These are phyloP conservation scores for Stenurella melanura DNA, from an alignment of 2,888 invertebrate genomes.

Conservation along the genomic window DNA sequence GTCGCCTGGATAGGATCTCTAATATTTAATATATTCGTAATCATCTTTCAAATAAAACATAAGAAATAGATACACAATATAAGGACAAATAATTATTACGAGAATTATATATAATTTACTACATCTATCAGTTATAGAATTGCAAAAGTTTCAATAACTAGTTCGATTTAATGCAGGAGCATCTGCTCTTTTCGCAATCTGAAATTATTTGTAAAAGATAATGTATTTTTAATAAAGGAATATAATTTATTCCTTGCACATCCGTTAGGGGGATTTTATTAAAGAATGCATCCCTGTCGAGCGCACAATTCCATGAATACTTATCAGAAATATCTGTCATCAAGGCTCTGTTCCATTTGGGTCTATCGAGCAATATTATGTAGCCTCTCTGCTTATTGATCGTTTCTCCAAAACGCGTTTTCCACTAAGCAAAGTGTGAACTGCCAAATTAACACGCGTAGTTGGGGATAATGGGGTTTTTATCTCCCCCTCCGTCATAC, in stretches of 20 bases:
- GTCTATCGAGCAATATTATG: conserved; percentile 36
- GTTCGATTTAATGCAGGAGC: too few relatives aligned
- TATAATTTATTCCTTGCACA: neutral
- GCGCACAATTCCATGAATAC: conserved; percentile 38
- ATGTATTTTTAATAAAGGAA: neutral
- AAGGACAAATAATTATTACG: too few relatives aligned
- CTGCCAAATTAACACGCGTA: conserved; percentile 46
- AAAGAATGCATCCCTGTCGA: conserved; percentile 30
- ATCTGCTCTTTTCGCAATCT: too few relatives aligned
- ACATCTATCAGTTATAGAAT: too few relatives aligned
- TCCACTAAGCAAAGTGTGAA: conserved; percentile 45
- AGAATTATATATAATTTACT: too few relatives aligned
- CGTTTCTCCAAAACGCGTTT: conserved; percentile 33
- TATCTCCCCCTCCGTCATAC: conserved; percentile 37
- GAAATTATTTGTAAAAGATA: neutral
- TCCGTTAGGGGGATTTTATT: conserved; percentile 24
- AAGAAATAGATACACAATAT: too few relatives aligned
- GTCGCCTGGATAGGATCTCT: too few relatives aligned
- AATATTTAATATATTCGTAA: too few relatives aligned
- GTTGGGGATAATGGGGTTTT: conserved; percentile 45
- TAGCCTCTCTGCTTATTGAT: conserved; percentile 36
- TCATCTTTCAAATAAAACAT: too few relatives aligned
- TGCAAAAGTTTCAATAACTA: too few relatives aligned
- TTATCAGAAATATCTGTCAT: conserved; percentile 39
- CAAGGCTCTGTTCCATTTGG: conserved; percentile 32